Base-by-base conservation (phyloP, 2,888 invertebrate genomes). In the Drosophila nr. medialis region DNA sequence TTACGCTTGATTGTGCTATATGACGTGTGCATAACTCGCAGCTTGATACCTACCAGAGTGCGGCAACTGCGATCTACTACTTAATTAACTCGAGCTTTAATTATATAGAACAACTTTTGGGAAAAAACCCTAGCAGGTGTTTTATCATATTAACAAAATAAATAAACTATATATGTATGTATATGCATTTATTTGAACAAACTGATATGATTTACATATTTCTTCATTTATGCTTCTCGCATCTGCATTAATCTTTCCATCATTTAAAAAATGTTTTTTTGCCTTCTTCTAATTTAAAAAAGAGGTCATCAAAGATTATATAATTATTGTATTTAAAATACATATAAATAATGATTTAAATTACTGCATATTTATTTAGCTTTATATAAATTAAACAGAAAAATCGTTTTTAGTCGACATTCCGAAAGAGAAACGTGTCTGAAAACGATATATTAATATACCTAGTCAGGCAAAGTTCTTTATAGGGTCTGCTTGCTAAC, bases 1-100 rank as follows among this genome's bases (percentile, higher is more conserved):
- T 83, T 89, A 90, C 83, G 90, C 87, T 77, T 90, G 80, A 86
- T 89, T 90, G 89, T 87, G 87, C 75, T 86, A 69, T 77, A 89
- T 89, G 81, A 86, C 87, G 87, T 86, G 86, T 83, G 68, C 71
- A 72, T 89, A 87, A 90, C 82, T 90, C 78, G 51, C 69, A 72
- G 64, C 42, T 32, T 68, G 72, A 59, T 77, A 72, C 55, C 54
- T 42, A 51, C 60, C 48, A 45, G 64, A 59, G 60, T 64, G 48
- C 18, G 50, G 48, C 59, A 56, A 34, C 53, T 34, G 53, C 36
- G 42, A 63, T 21, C 51, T 62, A 56, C 15, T 49, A 55, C 53
- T 51, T 53, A 64, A 50, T 65, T 66, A 62, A 29, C 60, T 45
- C 24, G 27, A 59, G 32, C 38, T 50, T 56, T 72, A 78, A 80